These are phyloP conservation scores for Parnassius glacialis DNA, from an alignment of 2,888 invertebrate species.

Conservation along the genomic window DNA sequence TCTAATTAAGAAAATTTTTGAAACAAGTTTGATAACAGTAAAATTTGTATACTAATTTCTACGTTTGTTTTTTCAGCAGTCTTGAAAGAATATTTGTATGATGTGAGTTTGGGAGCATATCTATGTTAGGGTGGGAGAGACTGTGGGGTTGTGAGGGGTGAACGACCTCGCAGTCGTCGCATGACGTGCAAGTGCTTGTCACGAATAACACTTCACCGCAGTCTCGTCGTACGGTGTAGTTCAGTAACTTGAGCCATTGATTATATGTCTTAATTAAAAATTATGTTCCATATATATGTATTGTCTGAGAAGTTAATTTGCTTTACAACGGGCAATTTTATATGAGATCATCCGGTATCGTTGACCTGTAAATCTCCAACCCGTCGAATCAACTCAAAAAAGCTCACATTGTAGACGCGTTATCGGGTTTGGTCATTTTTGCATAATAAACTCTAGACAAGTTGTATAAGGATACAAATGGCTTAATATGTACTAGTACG, in stretches of 20 bases:
- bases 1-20: too few species aligned
- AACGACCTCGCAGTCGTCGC: slow-evolving; percentile 50
- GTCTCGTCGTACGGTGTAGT: slow-evolving; percentile 2
- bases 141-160: slow-evolving; percentile 40
- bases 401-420: background rate
- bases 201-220: slow-evolving; percentile 16
- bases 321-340: slow-evolving; percentile 23
- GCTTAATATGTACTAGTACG: slow-evolving; percentile 32
- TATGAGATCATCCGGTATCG: slow-evolving; percentile 43
- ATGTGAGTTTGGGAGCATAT: slow-evolving; percentile 13
- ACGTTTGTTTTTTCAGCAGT: background rate
- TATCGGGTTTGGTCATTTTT: slow-evolving; percentile 16
- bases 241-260: slow-evolving; percentile 9
- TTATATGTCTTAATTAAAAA: slow-evolving; percentile 1
- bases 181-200: slow-evolving; percentile 41
- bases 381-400: slow-evolving; percentile 22
- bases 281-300: slow-evolving; percentile 12
- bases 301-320: slow-evolving; percentile 1
- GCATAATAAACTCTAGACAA: slow-evolving; percentile 37
- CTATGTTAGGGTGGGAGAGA: slow-evolving; percentile 29
- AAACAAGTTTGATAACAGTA: background rate
- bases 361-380: slow-evolving; percentile 42
- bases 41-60: background rate
- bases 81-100: background rate
- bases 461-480: slow-evolving; percentile 45